These are phyloP conservation scores for Disparrhopalites patrizii DNA, from an alignment of 2,888 invertebrate genomes.

Conservation along the genomic window DNA sequence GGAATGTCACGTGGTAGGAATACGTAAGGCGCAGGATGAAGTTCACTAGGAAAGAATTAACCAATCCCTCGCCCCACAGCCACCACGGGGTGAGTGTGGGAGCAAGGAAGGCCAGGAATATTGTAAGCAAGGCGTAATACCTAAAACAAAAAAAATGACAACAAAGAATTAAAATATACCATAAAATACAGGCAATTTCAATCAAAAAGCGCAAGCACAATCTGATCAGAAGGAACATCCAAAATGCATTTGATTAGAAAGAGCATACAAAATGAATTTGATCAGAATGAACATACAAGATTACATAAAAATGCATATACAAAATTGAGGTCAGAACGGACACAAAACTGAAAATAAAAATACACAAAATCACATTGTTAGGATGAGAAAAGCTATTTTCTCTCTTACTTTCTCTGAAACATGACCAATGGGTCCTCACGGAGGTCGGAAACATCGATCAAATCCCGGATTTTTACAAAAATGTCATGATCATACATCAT, in stretches of 20 bases:
- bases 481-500: slow-evolving; percentile 85
- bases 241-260: too few species aligned
- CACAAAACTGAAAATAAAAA: neutral
- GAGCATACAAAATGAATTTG: too few species aligned
- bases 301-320: too few species aligned
- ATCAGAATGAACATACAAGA: too few species aligned
- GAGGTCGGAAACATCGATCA: slow-evolving; percentile 79
- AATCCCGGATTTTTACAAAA: slow-evolving; percentile 77
- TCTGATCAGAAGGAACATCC: too few species aligned
- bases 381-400: neutral
- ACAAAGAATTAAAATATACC: neutral
- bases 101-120: slow-evolving; percentile 53
- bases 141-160: slow-evolving; percentile 36
- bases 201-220: neutral
- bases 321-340: neutral
- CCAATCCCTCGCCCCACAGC: slow-evolving; percentile 56
- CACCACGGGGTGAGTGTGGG: slow-evolving; percentile 54
- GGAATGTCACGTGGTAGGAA: slow-evolving; percentile 71
- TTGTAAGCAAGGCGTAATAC: slow-evolving; percentile 52
- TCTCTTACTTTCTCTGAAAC: slow-evolving; percentile 75
- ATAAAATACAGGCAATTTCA: neutral
- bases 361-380: neutral
- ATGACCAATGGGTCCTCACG: slow-evolving; percentile 71
- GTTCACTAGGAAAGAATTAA: slow-evolving; percentile 53
- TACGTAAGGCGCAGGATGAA: slow-evolving; percentile 54